Base-by-base conservation (phyloP, 2,113 vertebrate genomes). In the Myiagra hebetior region DNA sequence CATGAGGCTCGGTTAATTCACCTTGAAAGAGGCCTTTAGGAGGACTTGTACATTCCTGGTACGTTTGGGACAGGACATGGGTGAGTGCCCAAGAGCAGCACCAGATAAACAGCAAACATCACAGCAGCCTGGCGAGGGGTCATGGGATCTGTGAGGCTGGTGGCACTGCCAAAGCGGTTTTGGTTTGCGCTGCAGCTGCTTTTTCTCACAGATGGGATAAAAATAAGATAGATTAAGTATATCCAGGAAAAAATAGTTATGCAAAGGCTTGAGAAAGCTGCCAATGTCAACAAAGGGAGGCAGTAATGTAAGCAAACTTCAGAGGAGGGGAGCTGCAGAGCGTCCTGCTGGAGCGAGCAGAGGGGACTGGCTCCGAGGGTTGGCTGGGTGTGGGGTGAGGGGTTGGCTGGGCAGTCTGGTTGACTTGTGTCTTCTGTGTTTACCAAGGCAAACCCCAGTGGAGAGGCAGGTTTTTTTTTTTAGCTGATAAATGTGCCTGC, bases 141-240 rank as follows among this genome's bases (percentile, higher is more conserved):
- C 83, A 49, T 56, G 93, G 91, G 91, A 85, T 63, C 87, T 1
- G 17, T 2, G 3, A 20, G 15, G 89, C 86, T 81, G 92, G 75
- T 23, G 15, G 47, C 39, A 1, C 8, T 17, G 79, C 83, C 44
- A 7, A 0, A 70, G 85, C 64, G 15, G 68, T 42, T 42, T 85
- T 0, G 0, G n/a, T 52, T 81, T 86, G 79, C 0, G 1, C 85
- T 16, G 56, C 28, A 78, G 86, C 20, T 7, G 0, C 26, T 13
- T 75, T 72, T 96, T 94, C 92, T 96, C 91, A 85, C 92, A 93
- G 83, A 89, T 57, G 93, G 93, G 92, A 93, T 94, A 96, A 93
- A 96, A 96, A 95, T 94, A 95, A 97, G 62, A 93, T 75, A 91
- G 90, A 95, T 96, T 96, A 96, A 93, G 92, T 89, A 89, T 81